Percentiles rank a stretch among this genome's conserved stretches.
These are phyloP conservation scores for Chrysocyon brachyurus DNA, from an alignment of 2,797 vertebrate genomes.

Conservation along the genomic window DNA sequence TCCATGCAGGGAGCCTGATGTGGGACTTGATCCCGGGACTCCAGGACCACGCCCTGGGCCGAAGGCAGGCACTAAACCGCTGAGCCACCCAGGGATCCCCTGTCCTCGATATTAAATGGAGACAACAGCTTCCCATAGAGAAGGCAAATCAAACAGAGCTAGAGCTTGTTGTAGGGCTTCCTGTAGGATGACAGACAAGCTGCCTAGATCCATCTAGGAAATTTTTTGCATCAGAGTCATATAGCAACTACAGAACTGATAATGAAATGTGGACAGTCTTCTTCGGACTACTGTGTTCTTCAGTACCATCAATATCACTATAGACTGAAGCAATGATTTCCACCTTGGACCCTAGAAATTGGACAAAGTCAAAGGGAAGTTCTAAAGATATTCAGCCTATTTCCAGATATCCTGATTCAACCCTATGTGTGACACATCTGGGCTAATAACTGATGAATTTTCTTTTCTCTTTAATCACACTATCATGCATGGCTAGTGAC, in stretches of 20 bases:
- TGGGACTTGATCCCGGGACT: too few species aligned
- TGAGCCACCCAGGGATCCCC: too few species aligned
- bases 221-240: not conserved
- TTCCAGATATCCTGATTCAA: slow-evolving; percentile 49
- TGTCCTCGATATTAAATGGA: slow-evolving; percentile 53
- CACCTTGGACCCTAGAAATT: not conserved
- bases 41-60: too few species aligned
- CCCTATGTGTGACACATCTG: not conserved
- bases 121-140: not conserved
- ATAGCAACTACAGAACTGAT: not conserved
- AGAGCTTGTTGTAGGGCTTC: not conserved
- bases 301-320: not conserved
- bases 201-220: not conserved
- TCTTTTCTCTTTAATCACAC: slow-evolving; percentile 9
- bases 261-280: not conserved
- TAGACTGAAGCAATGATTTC: slow-evolving; percentile 40
- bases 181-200: not conserved
- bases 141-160: slow-evolving; percentile 9
- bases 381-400: not conserved
- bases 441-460: not conserved
- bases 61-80: too few species aligned
- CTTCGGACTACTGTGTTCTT: not conserved
- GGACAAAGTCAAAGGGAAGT: not conserved
- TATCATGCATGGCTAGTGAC: not conserved
- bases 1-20: too few species aligned